Evolutionary conservation across 2,888 invertebrate genomes (phyloP).

Genomic region (Tuta absoluta): DNA sequence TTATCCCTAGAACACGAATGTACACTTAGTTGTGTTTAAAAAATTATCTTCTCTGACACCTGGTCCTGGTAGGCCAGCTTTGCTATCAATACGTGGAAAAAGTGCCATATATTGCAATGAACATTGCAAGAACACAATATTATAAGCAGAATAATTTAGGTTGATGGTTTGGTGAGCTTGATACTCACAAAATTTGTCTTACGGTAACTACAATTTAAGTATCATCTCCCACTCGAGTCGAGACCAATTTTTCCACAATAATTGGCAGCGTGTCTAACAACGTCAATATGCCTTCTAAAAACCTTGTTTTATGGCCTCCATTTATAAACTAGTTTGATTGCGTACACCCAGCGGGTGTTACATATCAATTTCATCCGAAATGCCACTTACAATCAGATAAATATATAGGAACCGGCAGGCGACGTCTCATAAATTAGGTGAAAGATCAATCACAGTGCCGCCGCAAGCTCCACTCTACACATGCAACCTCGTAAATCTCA

Average conservation of each 20-base stretch:
- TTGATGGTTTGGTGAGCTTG: neutral
- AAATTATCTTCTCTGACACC: neutral
- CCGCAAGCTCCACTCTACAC: slow-evolving; percentile 18
- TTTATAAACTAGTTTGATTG: slow-evolving; percentile 12
- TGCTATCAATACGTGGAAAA: neutral
- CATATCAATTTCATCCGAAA: slow-evolving; percentile 19
- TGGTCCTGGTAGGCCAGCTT: neutral
- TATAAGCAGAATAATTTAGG: neutral
- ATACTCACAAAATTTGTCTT: neutral
- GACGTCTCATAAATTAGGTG: slow-evolving; percentile 44
- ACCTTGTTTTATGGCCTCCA: slow-evolving; percentile 15
- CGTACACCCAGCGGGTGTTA: slow-evolving; percentile 12
- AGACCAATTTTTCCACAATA: slow-evolving; percentile 1
- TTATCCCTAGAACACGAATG: neutral
- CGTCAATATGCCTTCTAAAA: neutral
- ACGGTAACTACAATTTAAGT: neutral
- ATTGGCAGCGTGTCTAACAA: slow-evolving; percentile 15
- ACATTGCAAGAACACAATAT: neutral
- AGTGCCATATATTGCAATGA: neutral
- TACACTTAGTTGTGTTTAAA: neutral
- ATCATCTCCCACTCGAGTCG: neutral
- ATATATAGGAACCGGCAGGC: slow-evolving; percentile 15
- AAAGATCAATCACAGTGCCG: slow-evolving; percentile 43
- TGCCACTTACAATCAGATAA: slow-evolving; percentile 21
- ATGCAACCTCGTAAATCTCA: slow-evolving; percentile 31